These are phyloP conservation scores for Caradrina clavipalpis DNA, from an alignment of 2,888 invertebrate genomes.

Conservation along the genomic window DNA sequence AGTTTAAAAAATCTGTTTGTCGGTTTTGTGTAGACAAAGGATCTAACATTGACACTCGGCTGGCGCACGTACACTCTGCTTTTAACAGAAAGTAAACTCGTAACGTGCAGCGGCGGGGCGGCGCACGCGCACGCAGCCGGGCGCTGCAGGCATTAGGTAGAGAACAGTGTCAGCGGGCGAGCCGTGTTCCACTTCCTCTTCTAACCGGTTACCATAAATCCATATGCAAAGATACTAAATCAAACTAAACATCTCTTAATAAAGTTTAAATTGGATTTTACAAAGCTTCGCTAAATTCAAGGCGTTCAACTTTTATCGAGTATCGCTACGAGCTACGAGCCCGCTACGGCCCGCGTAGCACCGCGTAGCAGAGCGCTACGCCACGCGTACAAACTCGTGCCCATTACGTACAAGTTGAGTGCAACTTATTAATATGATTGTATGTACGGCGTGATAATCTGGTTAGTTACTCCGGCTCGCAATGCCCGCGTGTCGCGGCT, in stretches of 20 bases:
- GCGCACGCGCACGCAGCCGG: too few relatives aligned
- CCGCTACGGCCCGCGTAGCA: background rate
- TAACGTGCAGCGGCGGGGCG: too few relatives aligned
- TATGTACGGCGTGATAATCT: too few relatives aligned
- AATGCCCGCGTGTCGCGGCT: too few relatives aligned
- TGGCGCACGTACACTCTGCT: too few relatives aligned
- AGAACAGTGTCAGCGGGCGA: background rate
- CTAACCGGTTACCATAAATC: slow-evolving; percentile 1
- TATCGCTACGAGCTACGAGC: slow-evolving; percentile 25
- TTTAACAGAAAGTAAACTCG: too few relatives aligned
- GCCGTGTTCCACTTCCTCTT: slow-evolving; percentile 3
- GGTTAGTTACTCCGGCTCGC: too few relatives aligned
- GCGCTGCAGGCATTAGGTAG: too few relatives aligned
- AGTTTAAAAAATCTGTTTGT: too few relatives aligned
- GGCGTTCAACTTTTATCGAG: slow-evolving; percentile 28
- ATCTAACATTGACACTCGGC: too few relatives aligned
- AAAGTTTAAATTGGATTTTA: slow-evolving; percentile 42
- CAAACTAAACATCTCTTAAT: slow-evolving; percentile 23
- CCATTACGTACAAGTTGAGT: background rate
- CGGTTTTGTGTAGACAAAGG: too few relatives aligned
- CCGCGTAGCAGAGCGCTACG: slow-evolving; percentile 5
- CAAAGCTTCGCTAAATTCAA: slow-evolving; percentile 14
- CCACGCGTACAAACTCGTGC: background rate
- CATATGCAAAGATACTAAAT: slow-evolving; percentile 27
- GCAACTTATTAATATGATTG: background rate